Evolutionary conservation across 2,888 invertebrate genomes (phyloP).

Genomic region (Thyatira batis): DNA sequence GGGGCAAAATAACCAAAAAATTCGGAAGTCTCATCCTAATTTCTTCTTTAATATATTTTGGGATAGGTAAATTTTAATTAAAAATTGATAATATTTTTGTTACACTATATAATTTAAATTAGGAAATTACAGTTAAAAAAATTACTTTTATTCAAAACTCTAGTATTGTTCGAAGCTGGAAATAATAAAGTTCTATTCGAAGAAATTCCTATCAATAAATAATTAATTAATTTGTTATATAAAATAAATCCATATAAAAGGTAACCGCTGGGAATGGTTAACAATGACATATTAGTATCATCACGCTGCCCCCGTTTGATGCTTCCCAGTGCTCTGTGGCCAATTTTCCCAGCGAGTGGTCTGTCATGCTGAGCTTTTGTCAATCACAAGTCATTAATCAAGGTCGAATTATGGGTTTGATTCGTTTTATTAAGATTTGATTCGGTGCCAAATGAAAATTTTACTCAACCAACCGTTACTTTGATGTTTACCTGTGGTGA

Average conservation of each 20-base stretch:
- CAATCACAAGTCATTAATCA: slow-evolving; percentile 71
- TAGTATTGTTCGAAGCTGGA: no score
- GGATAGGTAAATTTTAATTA: not conserved
- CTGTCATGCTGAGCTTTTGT: slow-evolving; percentile 69
- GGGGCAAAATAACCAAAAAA: slow-evolving; percentile 20
- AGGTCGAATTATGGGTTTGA: slow-evolving; percentile 56
- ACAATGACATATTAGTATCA: slow-evolving; percentile 48
- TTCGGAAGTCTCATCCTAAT: slow-evolving; percentile 1
- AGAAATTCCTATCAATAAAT: no score
- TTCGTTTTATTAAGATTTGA: slow-evolving; percentile 57
- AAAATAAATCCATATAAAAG: slow-evolving; percentile 15
- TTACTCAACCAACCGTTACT: slow-evolving; percentile 20
- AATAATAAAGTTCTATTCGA: no score
- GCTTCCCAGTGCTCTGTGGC: slow-evolving; percentile 41
- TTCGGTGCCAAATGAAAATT: slow-evolving; percentile 40
- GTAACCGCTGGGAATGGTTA: slow-evolving; percentile 31
- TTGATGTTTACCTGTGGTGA: slow-evolving; percentile 8
- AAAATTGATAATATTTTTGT: not conserved
- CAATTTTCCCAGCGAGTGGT: slow-evolving; percentile 69
- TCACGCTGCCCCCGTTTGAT: slow-evolving; percentile 39
- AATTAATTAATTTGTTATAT: no score
- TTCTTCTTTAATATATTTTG: not conserved
- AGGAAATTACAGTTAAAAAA: no score
- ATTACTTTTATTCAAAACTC: no score
- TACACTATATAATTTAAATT: no score